These are phyloP conservation scores for Tadarida brasiliensis DNA, from an alignment of 2,797 vertebrate species.

Conservation along the genomic window DNA sequence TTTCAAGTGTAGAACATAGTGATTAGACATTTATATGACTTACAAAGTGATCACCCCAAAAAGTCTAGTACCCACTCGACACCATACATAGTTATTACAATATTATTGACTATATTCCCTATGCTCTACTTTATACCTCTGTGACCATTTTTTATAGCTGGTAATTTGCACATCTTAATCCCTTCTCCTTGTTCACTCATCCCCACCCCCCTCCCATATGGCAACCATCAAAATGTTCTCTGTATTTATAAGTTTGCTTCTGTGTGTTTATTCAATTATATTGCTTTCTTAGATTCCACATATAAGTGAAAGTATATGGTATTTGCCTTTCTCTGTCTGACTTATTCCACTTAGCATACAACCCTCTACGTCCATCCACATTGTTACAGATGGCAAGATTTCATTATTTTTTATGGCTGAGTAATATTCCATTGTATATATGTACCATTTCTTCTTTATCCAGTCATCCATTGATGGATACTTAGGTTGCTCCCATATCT, in stretches of 20 bases:
- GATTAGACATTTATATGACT: not conserved
- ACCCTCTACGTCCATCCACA: not conserved
- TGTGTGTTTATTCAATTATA: not conserved
- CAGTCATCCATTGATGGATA: not conserved
- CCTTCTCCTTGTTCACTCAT: not conserved
- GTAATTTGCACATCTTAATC: not conserved
- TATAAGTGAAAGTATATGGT: not conserved
- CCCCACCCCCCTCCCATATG: not conserved
- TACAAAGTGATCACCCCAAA: not conserved
- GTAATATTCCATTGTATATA: not conserved
- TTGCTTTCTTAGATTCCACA: not conserved
- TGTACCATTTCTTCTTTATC: not conserved
- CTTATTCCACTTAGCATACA: not conserved
- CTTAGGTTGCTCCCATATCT: not conserved
- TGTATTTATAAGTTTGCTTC: not conserved
- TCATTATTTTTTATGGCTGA: not conserved
- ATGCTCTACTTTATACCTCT: not conserved
- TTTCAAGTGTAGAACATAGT: not conserved
- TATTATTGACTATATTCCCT: not conserved
- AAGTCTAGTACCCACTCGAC: not conserved
- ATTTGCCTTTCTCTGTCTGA: not conserved
- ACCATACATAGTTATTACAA: not conserved
- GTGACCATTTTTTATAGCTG: not conserved
- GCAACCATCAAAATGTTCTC: not conserved
- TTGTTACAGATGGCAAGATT: not conserved